Evolutionary conservation across 2,113 vertebrate species (phyloP), one percentile per base, ranked within the genome.

Genomic region (Calypte anna): DNA sequence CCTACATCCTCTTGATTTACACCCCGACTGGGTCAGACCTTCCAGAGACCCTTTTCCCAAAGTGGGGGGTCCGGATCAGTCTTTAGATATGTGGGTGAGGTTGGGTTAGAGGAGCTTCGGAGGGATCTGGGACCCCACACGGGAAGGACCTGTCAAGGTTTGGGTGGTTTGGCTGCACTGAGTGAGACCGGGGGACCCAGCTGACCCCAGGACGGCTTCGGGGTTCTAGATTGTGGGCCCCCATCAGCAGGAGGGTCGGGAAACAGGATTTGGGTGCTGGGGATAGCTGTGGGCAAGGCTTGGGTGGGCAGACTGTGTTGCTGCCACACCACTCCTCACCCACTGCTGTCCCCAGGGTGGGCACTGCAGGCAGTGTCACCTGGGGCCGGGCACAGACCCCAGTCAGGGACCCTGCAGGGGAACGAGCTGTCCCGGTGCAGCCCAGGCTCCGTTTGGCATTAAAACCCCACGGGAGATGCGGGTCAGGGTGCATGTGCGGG

Each of bases 231-330:
- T 4, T 53, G 46, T 55, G 38, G 53, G 44, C 10, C 36, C 50
- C 6, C 5, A 0, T 46, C 1, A 1, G 16, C 1, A 1, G 5
- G 6, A 22, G 3, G 4, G 4, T 1, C 78, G 23, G 25, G 46
- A 62, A 88, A 20, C 17, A 9, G 27, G 27, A 28, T 58, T 0
- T 25, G 17, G 22, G 38, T 59, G 54, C 13, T 72, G 44, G 28
- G 38, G 33, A 18, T 50, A 43, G 36, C 25, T 1, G 13, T 54
- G 54, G 48, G 53, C 43, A 43, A 6, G 25, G 30, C 46, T 33
- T 55, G 20, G 36, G 40, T 38, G 74, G 46, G 22, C 51, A 62
- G 25, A 13, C 30, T 43, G 36, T 7, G 3, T n/a, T 1, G 1
- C 64, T 57, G 50, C 22, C 40, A 1, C 0, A 13, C 48, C 55